Evolutionary conservation across 2,888 invertebrate species (phyloP).

Genomic region (Dichetophora obliterata): DNA sequence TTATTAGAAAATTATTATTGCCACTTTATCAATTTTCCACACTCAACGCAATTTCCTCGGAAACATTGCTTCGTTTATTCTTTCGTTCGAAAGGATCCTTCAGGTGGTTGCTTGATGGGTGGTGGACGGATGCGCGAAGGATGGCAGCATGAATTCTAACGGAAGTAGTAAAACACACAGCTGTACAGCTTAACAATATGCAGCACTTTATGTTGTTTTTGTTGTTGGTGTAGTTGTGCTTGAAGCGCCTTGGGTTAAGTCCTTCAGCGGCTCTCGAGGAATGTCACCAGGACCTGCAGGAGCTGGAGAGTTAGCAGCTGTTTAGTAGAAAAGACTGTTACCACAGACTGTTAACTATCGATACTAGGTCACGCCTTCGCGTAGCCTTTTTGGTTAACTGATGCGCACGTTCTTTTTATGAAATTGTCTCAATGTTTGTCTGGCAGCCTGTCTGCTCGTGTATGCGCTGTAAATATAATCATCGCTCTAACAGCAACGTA

Average conservation of each 20-base stretch:
- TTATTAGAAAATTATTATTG: conserved; percentile 41
- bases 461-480: conserved; percentile 13
- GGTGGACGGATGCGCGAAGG: conserved; percentile 43
- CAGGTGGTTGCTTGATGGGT: conserved; percentile 35
- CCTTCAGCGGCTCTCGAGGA: too few relatives aligned
- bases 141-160: neutral
- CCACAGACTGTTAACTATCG: too few relatives aligned
- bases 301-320: too few relatives aligned
- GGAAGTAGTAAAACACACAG: neutral
- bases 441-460: neutral
- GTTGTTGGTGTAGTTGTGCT: too few relatives aligned
- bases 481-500: neutral
- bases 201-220: neutral
- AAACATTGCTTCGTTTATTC: neutral
- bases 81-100: conserved; percentile 19
- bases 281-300: too few relatives aligned
- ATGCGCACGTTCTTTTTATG: too few relatives aligned
- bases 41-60: conserved; percentile 32
- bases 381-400: too few relatives aligned
- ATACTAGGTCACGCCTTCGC: too few relatives aligned
- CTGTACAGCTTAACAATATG: neutral
- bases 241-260: neutral
- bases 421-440: too few relatives aligned
- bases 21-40: conserved; percentile 41
- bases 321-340: too few relatives aligned